Evolutionary conservation across 2,113 vertebrate species (phyloP), one percentile per base, ranked within the genome.

Genomic region (Saguinus midas): DNA sequence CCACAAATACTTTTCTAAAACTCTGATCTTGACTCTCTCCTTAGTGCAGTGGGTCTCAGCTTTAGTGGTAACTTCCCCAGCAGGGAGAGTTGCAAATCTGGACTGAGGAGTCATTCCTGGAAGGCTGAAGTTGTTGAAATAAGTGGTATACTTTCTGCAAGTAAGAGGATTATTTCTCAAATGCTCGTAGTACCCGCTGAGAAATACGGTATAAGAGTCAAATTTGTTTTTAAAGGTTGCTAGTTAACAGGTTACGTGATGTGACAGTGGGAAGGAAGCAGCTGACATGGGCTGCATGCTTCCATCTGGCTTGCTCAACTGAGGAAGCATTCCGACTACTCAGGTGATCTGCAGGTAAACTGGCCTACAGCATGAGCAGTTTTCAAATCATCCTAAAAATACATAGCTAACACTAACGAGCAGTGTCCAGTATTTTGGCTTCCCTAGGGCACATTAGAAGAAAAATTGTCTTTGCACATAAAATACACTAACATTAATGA

Each of bases 321-420:
- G 90, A 57, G 64, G 50, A 52, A n/a, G 8, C 27, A 58, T 48
- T 83, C 3, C 70, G 45, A 75, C 72, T 64, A 66, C 21, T 64
- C 23, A 73, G 7, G 21, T 92, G 6, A 64, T 35, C 18, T 58
- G 61, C 79, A 82, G 55, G 37, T 79, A 61, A 80, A 7, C 7
- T 50, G 23, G 17, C 37, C 14, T 61, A 0, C 40, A 82, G 25
- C 68, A 0, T 76, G 61, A 52, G 17, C 11, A 35, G n/a, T 73
- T 95, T 94, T 92, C 21, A 96, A 93, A 61, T 85, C 61, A 83
- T 79, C 25, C 61, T 40, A 68, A 86, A 29, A 81, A 85, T 55
- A 57, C 37, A 35, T 37, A 91, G 55, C 70, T 95, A 61, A 48
- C 12, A 3, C 4, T 37, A 86, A 93, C 1, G 21, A 64, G 61